Evolutionary conservation across 2,888 invertebrate genomes (phyloP).

Genomic region (Podotricha telesiphe): DNA sequence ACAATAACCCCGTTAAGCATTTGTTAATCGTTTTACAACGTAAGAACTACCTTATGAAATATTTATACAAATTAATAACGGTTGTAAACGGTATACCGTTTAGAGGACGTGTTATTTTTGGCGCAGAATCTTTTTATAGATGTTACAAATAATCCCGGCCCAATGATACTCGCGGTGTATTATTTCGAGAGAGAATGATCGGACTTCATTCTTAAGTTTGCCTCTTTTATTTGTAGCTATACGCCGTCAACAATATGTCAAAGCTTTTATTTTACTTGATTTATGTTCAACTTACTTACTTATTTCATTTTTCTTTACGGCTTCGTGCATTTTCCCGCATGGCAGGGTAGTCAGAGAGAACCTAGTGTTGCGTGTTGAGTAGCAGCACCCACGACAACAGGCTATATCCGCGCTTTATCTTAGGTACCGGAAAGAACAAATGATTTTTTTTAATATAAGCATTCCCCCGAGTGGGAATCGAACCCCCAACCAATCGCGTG

Average conservation of each 20-base stretch:
- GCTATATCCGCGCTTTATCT: no score
- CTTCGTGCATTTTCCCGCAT: no score
- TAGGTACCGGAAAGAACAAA: no score
- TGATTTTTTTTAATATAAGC: no score
- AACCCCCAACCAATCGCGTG: no score
- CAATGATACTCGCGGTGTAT: conserved; percentile 32
- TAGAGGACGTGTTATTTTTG: conserved; percentile 45
- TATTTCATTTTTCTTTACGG: no score
- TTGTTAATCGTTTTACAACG: conserved; percentile 29
- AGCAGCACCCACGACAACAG: no score
- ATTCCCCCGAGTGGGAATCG: no score
- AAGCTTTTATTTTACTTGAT: neutral
- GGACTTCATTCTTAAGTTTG: conserved; percentile 14
- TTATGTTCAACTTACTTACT: neutral
- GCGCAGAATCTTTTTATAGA: conserved; percentile 40
- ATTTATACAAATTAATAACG: conserved; percentile 44
- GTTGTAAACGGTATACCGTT: conserved; percentile 42
- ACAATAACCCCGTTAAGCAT: conserved; percentile 14
- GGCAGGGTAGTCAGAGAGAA: no score
- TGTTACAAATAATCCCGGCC: conserved; percentile 38
- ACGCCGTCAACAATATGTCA: conserved; percentile 10
- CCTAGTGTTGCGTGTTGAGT: no score
- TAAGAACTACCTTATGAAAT: conserved; percentile 38
- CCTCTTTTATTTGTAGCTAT: neutral
- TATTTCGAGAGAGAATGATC: conserved; percentile 30